Conservation (phyloP, 2,888 invertebrate species). For the Pollenia angustigena region DNA sequence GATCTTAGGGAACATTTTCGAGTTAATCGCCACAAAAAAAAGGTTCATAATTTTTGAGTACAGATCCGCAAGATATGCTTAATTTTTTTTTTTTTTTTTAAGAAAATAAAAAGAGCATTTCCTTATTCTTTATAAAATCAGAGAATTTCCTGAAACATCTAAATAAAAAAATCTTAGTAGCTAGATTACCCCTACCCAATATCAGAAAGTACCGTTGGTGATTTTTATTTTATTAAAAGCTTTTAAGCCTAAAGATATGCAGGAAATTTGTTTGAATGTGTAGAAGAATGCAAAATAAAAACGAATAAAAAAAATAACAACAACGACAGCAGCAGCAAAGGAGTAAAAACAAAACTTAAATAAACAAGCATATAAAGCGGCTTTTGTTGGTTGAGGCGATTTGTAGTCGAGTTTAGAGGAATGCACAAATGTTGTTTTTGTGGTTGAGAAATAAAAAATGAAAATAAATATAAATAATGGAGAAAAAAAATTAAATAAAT, state of each 20-base stretch:
- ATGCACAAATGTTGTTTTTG: conserved; percentile 60
- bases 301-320: conserved; percentile 27
- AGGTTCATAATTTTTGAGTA: too few relatives aligned
- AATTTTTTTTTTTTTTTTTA: too few relatives aligned
- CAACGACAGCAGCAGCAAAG: background rate
- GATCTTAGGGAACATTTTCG: too few relatives aligned
- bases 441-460: conserved; percentile 36
- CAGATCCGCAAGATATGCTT: too few relatives aligned
- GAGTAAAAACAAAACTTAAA: conserved; percentile 11
- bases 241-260: conserved; percentile 72
- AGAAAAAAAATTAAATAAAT: conserved; percentile 62
- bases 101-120: too few relatives aligned
- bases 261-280: conserved; percentile 53
- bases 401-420: conserved; percentile 60
- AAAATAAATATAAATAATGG: conserved; percentile 25
- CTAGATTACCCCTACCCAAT: conserved; percentile 8
- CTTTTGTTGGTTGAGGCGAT: conserved; percentile 53
- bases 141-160: too few relatives aligned
- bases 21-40: too few relatives aligned
- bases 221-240: conserved; percentile 69
- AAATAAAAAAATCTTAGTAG: background rate
- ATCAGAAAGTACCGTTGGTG: conserved; percentile 29
- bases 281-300: conserved; percentile 25
- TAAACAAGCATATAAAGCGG: conserved; percentile 54
- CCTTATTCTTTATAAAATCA: too few relatives aligned